A percentile compares a stretch with the other conserved stretches of the same genome.
phyloP scores from a whole-genome alignment of 2,888 invertebrate genomes.

The Encarsia formosa region DNA sequence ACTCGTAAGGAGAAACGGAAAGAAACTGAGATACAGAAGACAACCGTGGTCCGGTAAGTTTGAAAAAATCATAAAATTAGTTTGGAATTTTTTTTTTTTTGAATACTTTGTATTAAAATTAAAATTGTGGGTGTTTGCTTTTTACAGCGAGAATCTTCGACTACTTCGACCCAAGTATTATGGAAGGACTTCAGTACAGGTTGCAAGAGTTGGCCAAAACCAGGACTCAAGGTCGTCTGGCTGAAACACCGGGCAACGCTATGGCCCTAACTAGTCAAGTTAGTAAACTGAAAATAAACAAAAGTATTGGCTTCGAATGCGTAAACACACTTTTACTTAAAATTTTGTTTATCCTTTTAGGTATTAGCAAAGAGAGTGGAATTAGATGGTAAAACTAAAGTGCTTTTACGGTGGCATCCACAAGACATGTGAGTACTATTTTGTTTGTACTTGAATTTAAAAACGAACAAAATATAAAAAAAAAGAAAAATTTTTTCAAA shows the following conservation, averaged over 20 bases:
- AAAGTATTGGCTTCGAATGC: no score
- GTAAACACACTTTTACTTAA: no score
- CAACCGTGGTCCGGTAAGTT: constrained; percentile 84
- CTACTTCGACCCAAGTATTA: constrained; percentile 87
- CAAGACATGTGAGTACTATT: constrained; percentile 72
- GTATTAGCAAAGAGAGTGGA: constrained; percentile 64
- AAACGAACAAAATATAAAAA: neutral
- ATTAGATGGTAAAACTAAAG: constrained; percentile 63
- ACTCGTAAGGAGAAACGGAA: constrained; percentile 79
- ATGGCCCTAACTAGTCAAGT: constrained; percentile 70
- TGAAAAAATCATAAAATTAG: neutral
- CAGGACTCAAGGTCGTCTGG: constrained; percentile 62
- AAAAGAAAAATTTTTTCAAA: constrained; percentile 4
- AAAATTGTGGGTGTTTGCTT: neutral
- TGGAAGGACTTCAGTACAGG: constrained; percentile 87
- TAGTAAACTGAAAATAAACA: no score
- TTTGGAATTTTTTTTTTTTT: neutral
- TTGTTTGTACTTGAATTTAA: neutral
- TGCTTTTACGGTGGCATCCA: constrained; percentile 80
- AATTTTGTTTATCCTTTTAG: constrained; percentile 45
- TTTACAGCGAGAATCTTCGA: constrained; percentile 85
- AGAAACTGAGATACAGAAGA: constrained; percentile 79
- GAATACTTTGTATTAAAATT: neutral
- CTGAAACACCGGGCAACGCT: constrained; percentile 62
- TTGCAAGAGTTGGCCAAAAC: constrained; percentile 60